Evolutionary conservation across 2,113 vertebrate species (phyloP).

Genomic region (Lichenostomus cassidix): DNA sequence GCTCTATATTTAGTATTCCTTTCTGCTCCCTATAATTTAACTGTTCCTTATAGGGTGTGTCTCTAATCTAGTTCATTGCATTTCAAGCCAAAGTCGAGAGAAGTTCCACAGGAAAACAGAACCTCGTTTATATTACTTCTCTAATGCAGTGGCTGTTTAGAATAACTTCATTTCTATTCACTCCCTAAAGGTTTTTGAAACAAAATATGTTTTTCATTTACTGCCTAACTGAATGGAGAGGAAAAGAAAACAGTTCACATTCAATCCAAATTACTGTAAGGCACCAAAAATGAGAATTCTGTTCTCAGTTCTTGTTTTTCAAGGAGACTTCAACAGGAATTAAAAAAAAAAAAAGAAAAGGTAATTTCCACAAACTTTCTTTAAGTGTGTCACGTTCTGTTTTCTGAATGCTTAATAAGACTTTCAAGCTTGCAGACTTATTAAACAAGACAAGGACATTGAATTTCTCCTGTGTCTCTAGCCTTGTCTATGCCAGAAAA

Average conservation of each 20-base stretch:
- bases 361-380: not conserved
- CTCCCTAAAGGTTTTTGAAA: not conserved
- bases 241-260: not conserved
- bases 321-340: not conserved
- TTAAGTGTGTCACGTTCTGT: not conserved
- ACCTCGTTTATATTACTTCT: not conserved
- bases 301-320: not conserved
- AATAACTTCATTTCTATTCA: not conserved
- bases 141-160: not conserved
- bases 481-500: not conserved
- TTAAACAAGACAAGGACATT: constrained; percentile 52
- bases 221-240: not conserved
- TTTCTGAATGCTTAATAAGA: constrained; percentile 44
- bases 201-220: not conserved
- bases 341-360: not conserved
- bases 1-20: not conserved
- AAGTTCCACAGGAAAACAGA: not conserved
- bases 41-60: not conserved
- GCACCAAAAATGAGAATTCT: not conserved
- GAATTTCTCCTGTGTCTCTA: constrained; percentile 9
- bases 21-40: not conserved
- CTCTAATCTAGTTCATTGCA: not conserved
- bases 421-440: constrained; percentile 17
- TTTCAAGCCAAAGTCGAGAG: not conserved
- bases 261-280: not conserved